Evolutionary conservation across 2,888 invertebrate species (phyloP).

Genomic region (Eupithecia inturbata): DNA sequence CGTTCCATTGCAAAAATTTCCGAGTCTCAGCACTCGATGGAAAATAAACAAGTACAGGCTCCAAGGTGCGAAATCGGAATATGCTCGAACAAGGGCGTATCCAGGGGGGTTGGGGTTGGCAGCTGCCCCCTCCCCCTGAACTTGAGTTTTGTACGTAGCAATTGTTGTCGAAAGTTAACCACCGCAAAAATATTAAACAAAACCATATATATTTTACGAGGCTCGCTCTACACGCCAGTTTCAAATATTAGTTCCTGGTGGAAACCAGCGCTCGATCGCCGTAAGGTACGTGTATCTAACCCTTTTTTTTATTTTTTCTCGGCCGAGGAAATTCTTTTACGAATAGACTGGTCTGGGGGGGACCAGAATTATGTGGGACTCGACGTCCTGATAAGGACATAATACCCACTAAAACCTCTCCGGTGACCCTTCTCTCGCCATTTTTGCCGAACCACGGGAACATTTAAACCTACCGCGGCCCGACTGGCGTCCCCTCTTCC

Average conservation of each 20-base stretch:
- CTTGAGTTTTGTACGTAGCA: neutral
- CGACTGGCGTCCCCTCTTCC: too few relatives aligned
- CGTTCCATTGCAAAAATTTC: conserved; percentile 18
- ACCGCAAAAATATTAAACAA: neutral
- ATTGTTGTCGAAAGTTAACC: neutral
- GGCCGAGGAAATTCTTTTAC: too few relatives aligned
- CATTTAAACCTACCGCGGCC: too few relatives aligned
- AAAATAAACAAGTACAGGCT: conserved; percentile 34
- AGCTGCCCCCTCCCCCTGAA: neutral
- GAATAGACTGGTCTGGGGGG: too few relatives aligned
- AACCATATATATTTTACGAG: neutral
- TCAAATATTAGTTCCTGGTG: neutral
- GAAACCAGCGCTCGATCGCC: neutral
- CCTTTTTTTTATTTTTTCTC: too few relatives aligned
- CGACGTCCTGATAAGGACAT: too few relatives aligned
- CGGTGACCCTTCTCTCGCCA: too few relatives aligned
- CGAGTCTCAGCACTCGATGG: conserved; percentile 23
- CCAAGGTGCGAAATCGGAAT: conserved; percentile 37
- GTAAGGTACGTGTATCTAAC: too few relatives aligned
- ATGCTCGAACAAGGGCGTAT: conserved; percentile 8
- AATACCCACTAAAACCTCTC: too few relatives aligned
- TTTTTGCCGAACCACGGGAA: too few relatives aligned
- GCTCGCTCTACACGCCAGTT: neutral
- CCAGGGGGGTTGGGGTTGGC: neutral
- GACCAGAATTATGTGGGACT: too few relatives aligned